These are phyloP conservation scores for Neocrepidodera transversa DNA, from an alignment of 2,888 invertebrate genomes.

Conservation along the genomic window DNA sequence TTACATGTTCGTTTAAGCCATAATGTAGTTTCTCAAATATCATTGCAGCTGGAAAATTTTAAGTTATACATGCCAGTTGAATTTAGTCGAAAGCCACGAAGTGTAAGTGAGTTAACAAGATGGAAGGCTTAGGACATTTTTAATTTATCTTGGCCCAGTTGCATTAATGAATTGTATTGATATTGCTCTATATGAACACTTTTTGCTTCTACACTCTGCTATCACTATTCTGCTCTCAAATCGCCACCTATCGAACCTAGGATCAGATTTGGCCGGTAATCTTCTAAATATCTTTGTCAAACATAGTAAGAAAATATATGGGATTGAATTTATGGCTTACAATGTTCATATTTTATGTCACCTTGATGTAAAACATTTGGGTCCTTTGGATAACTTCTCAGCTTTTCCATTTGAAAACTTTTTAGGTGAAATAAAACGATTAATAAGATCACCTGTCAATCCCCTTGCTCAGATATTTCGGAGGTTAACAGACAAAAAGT, in stretches of 20 bases:
- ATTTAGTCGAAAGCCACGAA: constrained; percentile 27
- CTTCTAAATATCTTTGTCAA: constrained; percentile 7
- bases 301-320: constrained; percentile 12
- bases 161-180: constrained; percentile 9
- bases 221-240: background rate
- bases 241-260: background rate
- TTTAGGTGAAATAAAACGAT: too few species aligned
- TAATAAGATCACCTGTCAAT: too few species aligned
- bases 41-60: constrained; percentile 5
- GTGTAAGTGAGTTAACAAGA: constrained; percentile 11
- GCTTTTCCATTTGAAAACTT: too few species aligned
- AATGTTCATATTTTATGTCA: constrained; percentile 12
- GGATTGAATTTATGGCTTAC: constrained; percentile 5
- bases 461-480: too few species aligned
- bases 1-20: background rate
- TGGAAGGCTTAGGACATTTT: constrained; percentile 28
- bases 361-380: too few species aligned
- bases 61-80: constrained; percentile 22
- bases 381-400: too few species aligned
- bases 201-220: constrained; percentile 17
- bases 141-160: constrained; percentile 25
- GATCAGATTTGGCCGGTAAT: background rate
- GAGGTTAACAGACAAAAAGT: too few species aligned
- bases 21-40: constrained; percentile 7
- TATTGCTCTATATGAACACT: constrained; percentile 22